These are phyloP conservation scores for Novumbra hubbsi DNA, from an alignment of 2,797 vertebrate species.

Conservation along the genomic window DNA sequence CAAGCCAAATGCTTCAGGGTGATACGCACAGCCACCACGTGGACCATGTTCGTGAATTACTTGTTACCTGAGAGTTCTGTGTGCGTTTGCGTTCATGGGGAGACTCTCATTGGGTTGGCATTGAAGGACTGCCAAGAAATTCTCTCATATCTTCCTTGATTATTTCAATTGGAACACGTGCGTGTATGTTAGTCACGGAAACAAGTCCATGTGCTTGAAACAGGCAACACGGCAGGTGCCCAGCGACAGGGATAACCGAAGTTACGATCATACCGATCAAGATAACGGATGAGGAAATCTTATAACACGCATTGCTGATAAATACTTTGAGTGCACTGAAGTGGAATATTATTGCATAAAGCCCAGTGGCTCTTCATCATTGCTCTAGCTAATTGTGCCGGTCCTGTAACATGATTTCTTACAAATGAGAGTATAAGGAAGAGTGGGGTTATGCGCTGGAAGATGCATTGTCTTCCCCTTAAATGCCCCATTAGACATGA, in stretches of 20 bases:
- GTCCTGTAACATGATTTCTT: conserved; percentile 78
- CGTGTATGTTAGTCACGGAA: neutral
- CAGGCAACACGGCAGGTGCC: neutral
- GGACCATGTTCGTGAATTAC: conserved; percentile 44
- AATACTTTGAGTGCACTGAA: conserved; percentile 49
- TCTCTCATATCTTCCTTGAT: neutral
- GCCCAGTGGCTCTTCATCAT: conserved; percentile 56
- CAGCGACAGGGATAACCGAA: neutral
- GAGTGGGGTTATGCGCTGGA: conserved; percentile 69
- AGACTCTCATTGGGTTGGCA: neutral
- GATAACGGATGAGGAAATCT: conserved; percentile 33
- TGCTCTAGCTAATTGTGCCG: conserved; percentile 77
- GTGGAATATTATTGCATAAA: conserved; percentile 52
- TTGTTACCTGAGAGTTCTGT: conserved; percentile 17
- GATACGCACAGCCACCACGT: conserved; percentile 11
- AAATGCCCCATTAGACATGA: conserved; percentile 78
- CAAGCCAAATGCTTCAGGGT: conserved; percentile 35
- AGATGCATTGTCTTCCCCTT: conserved; percentile 77
- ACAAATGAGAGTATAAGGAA: conserved; percentile 79
- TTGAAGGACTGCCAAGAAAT: neutral
- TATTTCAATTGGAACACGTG: neutral
- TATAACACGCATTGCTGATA: conserved; percentile 40
- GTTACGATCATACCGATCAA: conserved; percentile 35
- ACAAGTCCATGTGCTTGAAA: neutral
- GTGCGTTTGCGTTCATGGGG: neutral